Percentiles rank a stretch among this genome's conserved stretches.
Evolutionary conservation across 2,113 vertebrate species (phyloP).

Genomic region (Lycaon pictus): DNA sequence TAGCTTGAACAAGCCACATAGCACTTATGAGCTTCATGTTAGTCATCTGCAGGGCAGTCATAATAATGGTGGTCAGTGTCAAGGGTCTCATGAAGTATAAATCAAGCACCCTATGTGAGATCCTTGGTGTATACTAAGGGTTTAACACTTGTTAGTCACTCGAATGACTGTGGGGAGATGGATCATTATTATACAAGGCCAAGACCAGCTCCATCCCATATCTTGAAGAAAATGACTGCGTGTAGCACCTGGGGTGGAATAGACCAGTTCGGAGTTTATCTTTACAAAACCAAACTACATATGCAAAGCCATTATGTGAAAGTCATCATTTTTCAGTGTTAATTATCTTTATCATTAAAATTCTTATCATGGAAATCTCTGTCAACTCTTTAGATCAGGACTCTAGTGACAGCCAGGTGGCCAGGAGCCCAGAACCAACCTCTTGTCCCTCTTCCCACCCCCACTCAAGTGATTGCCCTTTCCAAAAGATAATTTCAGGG

Average conservation of each 20-base stretch:
- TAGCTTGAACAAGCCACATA: background rate
- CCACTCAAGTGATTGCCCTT: background rate
- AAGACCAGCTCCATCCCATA: background rate
- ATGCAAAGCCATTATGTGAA: background rate
- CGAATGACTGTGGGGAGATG: background rate
- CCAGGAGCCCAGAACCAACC: background rate
- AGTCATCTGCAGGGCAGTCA: background rate
- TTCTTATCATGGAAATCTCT: background rate
- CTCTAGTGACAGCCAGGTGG: background rate
- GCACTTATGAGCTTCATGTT: background rate
- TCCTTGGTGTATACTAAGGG: background rate
- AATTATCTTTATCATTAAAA: background rate
- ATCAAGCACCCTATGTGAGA: background rate
- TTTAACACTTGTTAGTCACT: background rate
- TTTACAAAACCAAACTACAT: background rate
- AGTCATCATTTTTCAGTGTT: slow-evolving; percentile 3
- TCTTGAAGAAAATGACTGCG: background rate
- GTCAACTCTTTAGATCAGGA: background rate
- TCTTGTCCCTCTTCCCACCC: background rate
- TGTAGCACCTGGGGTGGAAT: background rate
- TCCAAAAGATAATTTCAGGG: background rate
- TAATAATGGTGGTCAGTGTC: background rate
- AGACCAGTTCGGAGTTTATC: background rate
- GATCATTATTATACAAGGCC: background rate
- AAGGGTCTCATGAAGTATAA: background rate